These are phyloP conservation scores for Malurus splendens DNA, from an alignment of 2,797 vertebrate genomes.

Conservation along the genomic window DNA sequence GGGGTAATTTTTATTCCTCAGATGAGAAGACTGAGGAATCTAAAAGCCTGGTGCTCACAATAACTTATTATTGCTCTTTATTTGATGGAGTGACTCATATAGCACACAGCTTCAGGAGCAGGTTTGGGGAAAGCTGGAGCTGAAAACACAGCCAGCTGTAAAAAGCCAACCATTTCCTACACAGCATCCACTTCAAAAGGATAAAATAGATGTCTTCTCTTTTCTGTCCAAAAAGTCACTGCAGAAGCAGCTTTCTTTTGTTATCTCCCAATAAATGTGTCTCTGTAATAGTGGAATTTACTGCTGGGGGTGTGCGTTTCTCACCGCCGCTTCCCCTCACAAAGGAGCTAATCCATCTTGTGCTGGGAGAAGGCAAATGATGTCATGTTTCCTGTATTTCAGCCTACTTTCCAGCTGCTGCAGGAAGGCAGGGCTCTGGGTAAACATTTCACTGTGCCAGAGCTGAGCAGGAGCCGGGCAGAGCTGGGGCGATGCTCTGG, in stretches of 20 bases:
- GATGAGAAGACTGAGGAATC: conserved; percentile 33
- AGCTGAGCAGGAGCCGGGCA: background rate
- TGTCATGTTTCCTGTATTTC: conserved; percentile 48
- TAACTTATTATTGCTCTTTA: conserved; percentile 59
- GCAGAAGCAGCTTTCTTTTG: conserved; percentile 59
- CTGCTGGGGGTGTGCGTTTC: conserved; percentile 53
- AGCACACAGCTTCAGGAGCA: conserved; percentile 33
- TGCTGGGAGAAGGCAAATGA: conserved; percentile 45
- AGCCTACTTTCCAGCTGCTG: conserved; percentile 51
- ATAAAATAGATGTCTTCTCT: conserved; percentile 56
- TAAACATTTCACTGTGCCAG: background rate
- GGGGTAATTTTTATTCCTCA: conserved; percentile 55
- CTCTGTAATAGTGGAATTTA: conserved; percentile 56
- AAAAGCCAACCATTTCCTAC: conserved; percentile 52
- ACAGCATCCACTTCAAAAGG: conserved; percentile 43
- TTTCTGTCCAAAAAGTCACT: conserved; percentile 49
- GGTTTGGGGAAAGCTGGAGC: conserved; percentile 27
- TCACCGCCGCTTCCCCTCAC: conserved; percentile 48
- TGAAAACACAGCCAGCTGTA: conserved; percentile 50
- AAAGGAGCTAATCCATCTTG: conserved; percentile 50
- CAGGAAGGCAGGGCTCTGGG: conserved; percentile 12
- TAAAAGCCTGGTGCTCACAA: conserved; percentile 43
- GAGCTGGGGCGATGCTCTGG: fast-evolving
- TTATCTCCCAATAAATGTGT: conserved; percentile 60
- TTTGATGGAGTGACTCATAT: conserved; percentile 59